Evolutionary conservation across 1,140 invertebrate genomes (phyloP).

Genomic region (Spodoptera frugiperda): DNA sequence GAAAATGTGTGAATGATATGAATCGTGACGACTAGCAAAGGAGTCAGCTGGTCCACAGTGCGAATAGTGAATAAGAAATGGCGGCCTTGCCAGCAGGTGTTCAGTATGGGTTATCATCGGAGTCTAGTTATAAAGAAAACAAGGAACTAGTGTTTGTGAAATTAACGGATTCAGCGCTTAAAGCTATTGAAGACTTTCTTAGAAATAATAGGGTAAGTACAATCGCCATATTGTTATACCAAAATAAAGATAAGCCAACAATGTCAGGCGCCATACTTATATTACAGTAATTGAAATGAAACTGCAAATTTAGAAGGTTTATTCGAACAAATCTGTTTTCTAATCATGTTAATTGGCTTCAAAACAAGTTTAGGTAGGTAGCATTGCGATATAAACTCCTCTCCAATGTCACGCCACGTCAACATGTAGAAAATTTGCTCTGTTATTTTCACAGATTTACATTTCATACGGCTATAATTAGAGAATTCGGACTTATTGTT

Average conservation of each 20-base stretch:
- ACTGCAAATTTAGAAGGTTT: constrained; percentile 75
- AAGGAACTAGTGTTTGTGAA: constrained; percentile 97
- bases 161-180: constrained; percentile 96
- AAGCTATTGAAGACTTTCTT: constrained; percentile 96
- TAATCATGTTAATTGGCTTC: constrained; percentile 49
- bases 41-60: constrained; percentile 86
- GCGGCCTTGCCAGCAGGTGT: constrained; percentile 97
- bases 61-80: constrained; percentile 91
- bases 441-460: constrained; percentile 84
- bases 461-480: constrained; percentile 83
- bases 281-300: constrained; percentile 84
- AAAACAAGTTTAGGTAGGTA: constrained; percentile 56
- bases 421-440: constrained; percentile 83
- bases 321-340: constrained; percentile 59
- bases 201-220: constrained; percentile 94
- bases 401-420: constrained; percentile 84
- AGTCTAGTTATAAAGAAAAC: constrained; percentile 93
- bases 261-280: constrained; percentile 85
- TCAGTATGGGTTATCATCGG: constrained; percentile 97
- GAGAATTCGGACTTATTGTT: constrained; percentile 77
- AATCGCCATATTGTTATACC: constrained; percentile 84
- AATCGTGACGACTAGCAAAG: constrained; percentile 86
- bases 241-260: constrained; percentile 82
- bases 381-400: constrained; percentile 60
- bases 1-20: constrained; percentile 86